These are phyloP conservation scores for Periophthalmodon schlosseri DNA, from an alignment of 2,113 vertebrate species.

Conservation along the genomic window DNA sequence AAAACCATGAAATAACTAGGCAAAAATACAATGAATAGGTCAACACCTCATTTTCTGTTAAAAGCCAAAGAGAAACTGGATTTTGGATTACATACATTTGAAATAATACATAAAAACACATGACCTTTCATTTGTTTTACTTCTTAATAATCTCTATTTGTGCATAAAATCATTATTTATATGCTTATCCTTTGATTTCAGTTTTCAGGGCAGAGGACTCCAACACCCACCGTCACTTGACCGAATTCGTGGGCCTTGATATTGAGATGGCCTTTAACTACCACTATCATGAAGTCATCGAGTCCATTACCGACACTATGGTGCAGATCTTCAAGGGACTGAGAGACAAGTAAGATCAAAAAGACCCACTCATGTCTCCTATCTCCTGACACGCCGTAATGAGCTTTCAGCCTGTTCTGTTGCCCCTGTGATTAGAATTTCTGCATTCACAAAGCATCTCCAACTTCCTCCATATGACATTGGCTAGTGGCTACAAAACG, in stretches of 20 bases:
- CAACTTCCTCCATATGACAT: background rate
- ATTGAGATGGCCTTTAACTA: constrained; percentile 99
- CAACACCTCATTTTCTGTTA: too few species aligned
- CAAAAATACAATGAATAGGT: too few species aligned
- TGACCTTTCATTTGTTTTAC: background rate
- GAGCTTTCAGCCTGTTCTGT: background rate
- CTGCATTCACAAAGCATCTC: background rate
- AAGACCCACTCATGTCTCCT: background rate
- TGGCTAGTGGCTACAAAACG: background rate
- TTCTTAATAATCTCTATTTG: background rate
- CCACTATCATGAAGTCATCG: constrained; percentile 97
- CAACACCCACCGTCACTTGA: constrained; percentile 97
- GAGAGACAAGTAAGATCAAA: constrained; percentile 85
- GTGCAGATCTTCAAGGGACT: constrained; percentile 99
- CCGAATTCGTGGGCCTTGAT: constrained; percentile 98
- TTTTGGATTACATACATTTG: background rate
- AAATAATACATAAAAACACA: background rate
- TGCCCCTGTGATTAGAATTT: background rate
- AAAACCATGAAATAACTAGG: too few species aligned
- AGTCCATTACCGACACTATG: constrained; percentile 95
- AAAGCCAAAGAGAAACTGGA: too few species aligned
- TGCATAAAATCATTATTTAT: background rate
- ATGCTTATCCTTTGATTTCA: constrained; percentile 55
- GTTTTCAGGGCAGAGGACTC: constrained; percentile 98
- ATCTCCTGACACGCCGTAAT: background rate